These are phyloP conservation scores for Thalassarche chlororhynchos DNA, from an alignment of 2,113 vertebrate species.

Conservation along the genomic window DNA sequence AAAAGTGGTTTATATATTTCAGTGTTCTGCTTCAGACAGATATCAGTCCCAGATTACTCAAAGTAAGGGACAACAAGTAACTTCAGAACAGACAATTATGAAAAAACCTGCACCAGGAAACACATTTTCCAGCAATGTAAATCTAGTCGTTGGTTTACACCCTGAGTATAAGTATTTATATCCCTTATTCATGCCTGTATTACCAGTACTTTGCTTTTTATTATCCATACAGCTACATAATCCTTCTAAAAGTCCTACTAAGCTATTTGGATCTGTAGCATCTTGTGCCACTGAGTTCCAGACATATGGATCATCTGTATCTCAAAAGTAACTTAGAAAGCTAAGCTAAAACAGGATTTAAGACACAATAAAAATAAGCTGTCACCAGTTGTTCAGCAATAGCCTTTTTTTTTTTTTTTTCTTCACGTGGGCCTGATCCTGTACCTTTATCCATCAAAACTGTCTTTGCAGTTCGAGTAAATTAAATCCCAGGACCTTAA, in stretches of 20 bases:
- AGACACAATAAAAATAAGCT: neutral
- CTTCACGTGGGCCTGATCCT: rapidly evolving
- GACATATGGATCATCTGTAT: neutral
- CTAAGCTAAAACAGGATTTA: neutral
- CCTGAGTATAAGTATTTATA: neutral
- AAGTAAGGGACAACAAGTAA: neutral
- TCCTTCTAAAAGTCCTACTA: neutral
- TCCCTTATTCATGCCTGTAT: neutral
- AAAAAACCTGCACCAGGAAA: neutral
- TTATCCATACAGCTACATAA: neutral
- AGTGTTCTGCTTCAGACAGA: neutral
- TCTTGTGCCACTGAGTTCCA: neutral
- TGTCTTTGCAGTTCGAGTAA: neutral
- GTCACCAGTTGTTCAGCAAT: neutral
- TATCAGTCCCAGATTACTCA: neutral
- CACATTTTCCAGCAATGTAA: neutral
- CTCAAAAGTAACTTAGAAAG: neutral
- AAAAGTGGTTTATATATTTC: neutral
- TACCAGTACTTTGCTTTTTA: neutral
- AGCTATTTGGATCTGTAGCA: neutral
- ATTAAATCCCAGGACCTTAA: neutral
- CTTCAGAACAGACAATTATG: neutral
- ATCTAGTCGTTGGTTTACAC: neutral
- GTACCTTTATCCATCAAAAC: neutral
- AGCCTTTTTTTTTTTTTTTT: rapidly evolving